Evolutionary conservation across 2,113 vertebrate genomes (phyloP).

Genomic region (Thunnus thynnus): DNA sequence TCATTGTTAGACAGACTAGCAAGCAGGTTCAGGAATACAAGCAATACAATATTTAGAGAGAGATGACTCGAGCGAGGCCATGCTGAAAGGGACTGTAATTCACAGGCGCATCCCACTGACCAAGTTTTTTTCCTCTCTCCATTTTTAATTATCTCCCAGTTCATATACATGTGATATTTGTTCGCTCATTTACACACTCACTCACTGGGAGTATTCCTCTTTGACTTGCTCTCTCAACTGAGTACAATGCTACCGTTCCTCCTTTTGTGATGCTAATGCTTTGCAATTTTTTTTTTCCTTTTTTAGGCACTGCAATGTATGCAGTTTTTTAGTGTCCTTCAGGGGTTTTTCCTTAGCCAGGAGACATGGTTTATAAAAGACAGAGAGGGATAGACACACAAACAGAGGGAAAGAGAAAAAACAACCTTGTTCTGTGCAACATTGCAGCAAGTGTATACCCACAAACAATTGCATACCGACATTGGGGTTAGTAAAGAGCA

Average conservation of each 20-base stretch:
- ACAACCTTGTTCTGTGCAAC: background rate
- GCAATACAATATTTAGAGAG: constrained; percentile 30
- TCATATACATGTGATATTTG: background rate
- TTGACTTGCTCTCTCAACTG: constrained; percentile 6
- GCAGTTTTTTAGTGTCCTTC: constrained; percentile 52
- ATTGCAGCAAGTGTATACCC: background rate
- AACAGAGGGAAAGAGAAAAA: background rate
- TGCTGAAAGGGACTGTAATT: constrained; percentile 32
- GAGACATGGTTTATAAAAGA: constrained; percentile 35
- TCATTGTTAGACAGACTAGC: constrained; percentile 7
- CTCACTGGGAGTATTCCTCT: constrained; percentile 6
- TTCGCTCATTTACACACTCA: background rate
- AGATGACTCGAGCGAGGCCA: background rate
- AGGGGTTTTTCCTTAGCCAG: constrained; percentile 33
- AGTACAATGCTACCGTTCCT: constrained; percentile 20
- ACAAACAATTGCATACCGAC: background rate
- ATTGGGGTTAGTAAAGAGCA: background rate
- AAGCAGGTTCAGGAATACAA: constrained; percentile 33
- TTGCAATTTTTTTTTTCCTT: background rate
- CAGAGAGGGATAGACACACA: background rate
- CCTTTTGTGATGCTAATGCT: constrained; percentile 53
- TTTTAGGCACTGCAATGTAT: constrained; percentile 33
- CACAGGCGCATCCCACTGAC: background rate
- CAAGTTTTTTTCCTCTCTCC: background rate
- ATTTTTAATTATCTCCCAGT: background rate